Evolutionary conservation across 2,113 vertebrate genomes (phyloP).

Genomic region (Mixornis gularis): DNA sequence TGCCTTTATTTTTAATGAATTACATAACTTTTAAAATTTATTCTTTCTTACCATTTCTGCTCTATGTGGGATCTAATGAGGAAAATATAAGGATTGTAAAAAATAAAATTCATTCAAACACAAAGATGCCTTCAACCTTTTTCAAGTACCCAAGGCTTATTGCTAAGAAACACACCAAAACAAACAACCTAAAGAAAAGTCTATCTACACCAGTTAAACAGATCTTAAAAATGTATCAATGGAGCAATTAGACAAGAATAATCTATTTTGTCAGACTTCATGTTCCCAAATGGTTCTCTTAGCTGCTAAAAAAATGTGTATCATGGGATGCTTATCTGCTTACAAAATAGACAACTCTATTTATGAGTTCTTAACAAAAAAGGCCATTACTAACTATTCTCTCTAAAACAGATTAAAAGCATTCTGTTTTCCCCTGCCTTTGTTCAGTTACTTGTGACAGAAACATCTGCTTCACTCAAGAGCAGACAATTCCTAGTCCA

Average conservation of each 20-base stretch:
- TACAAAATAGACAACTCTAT: neutral
- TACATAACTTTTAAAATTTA: neutral
- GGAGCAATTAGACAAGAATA: neutral
- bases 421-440: neutral
- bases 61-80: neutral
- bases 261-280: neutral
- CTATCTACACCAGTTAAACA: neutral
- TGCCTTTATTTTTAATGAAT: neutral
- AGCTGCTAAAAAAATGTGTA: neutral
- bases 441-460: neutral
- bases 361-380: neutral
- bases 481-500: neutral
- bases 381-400: neutral
- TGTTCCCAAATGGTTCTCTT: neutral
- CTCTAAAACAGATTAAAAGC: neutral
- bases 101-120: neutral
- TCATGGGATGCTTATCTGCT: neutral
- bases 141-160: neutral
- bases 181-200: neutral
- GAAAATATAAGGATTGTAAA: neutral
- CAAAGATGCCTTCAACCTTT: neutral
- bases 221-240: neutral
- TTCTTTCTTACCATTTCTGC: neutral
- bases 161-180: neutral
- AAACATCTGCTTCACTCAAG: neutral